Base-by-base conservation (phyloP, 2,888 invertebrate genomes). In the Troides helena region DNA sequence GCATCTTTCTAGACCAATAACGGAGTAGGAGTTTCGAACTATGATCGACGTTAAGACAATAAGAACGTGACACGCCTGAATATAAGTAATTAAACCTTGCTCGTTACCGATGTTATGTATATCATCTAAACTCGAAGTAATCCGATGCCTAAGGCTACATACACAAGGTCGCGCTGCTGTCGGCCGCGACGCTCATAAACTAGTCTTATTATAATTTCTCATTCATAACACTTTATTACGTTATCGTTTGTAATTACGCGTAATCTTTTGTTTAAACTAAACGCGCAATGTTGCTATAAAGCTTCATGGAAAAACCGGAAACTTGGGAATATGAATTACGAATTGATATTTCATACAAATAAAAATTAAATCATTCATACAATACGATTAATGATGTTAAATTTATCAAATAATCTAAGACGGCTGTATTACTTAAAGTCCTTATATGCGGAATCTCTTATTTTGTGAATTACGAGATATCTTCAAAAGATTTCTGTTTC, bases 141-240 rank as follows among this genome's bases (percentile, higher is more conserved):
- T 64, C 60, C 53, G 57, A 70, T 36, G 70, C 70, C 70, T 70
- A 65, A 70, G 70, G 67, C 70, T 67, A 43, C 50, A 46, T 46
- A 18, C 46, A 66, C 70, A 70, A 70, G 70, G 70, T 57, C 70
- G 56, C 70, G 56, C 36, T n/a, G 57, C 56, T 43, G 63, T 63
- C 63, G 70, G 53, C 67, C 67, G 63, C 67, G 62, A 56, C 63
- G 67, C 46, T 64, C 60, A 50, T 67, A 70, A 70, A 70, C 66
- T 77, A 71, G 73, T 75, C 78, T 84, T 81, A 84, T 86, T 85
- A 86, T 82, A 79, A 83, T 83, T 84, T 81, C 75, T 81, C 80
- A 81, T 82, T 83, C 81, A 82, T 75, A 74, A 69, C 73, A 72
- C 72, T 73, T 76, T 76, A 77, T 73, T 76, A 76, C 75, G 71